A percentile compares a stretch with the other conserved stretches of the same genome.
These are phyloP conservation scores for Drosophila littoralis DNA, from an alignment of 1,140 invertebrate genomes.

Conservation along the genomic window DNA sequence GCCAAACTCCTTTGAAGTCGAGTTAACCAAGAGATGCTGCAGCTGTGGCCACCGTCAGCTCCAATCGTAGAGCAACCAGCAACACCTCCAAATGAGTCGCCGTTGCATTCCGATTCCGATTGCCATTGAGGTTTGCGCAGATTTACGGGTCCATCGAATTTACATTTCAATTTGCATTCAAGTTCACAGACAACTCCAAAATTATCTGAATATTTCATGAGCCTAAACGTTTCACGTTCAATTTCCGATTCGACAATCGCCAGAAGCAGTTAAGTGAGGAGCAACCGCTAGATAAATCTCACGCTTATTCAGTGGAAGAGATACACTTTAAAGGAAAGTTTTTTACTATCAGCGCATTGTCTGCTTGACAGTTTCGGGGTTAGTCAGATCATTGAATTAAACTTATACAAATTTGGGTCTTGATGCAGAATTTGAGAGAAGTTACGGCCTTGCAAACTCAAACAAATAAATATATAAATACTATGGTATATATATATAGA, in stretches of 20 bases:
- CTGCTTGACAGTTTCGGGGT: too few relatives aligned
- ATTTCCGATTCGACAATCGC: conserved; percentile 50
- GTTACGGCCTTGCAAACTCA: too few relatives aligned
- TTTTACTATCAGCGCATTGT: too few relatives aligned
- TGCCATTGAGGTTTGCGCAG: conserved; percentile 20
- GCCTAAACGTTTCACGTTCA: conserved; percentile 44
- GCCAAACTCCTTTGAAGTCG: conserved; percentile 17
- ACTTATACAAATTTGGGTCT: too few relatives aligned
- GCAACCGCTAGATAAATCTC: conserved; percentile 44
- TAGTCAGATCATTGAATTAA: too few relatives aligned
- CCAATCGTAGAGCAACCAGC: conserved; percentile 24
- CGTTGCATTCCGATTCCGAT: conserved; percentile 5
- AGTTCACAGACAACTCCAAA: conserved; percentile 26
- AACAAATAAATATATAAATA: too few relatives aligned
- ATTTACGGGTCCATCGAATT: conserved; percentile 33
- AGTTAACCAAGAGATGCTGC: conserved; percentile 26
- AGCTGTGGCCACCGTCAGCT: conserved; percentile 13
- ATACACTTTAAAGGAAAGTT: too few relatives aligned
- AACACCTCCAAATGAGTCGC: conserved; percentile 28
- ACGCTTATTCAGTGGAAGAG: too few relatives aligned
- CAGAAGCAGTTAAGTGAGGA: conserved; percentile 19
- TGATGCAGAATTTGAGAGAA: too few relatives aligned
- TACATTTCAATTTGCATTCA: conserved; percentile 43
- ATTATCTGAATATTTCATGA: conserved; percentile 23
- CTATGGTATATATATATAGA: too few relatives aligned